Percentiles rank a stretch among this genome's conserved stretches.
These are phyloP conservation scores for Hemistola chrysoprasaria DNA, from an alignment of 2,888 invertebrate species.

Conservation along the genomic window DNA sequence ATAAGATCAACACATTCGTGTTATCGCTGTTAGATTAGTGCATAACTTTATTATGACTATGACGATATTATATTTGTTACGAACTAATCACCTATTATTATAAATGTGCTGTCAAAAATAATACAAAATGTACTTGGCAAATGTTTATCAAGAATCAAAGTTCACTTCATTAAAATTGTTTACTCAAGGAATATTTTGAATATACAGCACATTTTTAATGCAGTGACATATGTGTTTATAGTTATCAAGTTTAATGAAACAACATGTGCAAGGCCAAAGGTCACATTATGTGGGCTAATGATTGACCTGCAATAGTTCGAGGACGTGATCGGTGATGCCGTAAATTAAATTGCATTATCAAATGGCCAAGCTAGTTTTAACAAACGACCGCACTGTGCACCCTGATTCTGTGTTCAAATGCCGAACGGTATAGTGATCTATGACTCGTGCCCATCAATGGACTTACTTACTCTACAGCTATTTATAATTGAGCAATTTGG, in stretches of 20 bases:
- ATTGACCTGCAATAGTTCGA: conserved; percentile 44
- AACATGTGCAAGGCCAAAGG: conserved; percentile 29
- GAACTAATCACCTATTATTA: no score
- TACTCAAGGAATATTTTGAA: not conserved
- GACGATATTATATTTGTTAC: no score
- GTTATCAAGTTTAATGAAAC: not conserved
- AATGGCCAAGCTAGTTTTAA: conserved; percentile 65
- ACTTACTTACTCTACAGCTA: conserved; percentile 40
- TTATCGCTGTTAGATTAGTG: conserved; percentile 32
- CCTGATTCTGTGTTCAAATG: conserved; percentile 46
- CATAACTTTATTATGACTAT: conserved; percentile 1
- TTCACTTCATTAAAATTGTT: conserved; percentile 3
- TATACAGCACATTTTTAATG: not conserved
- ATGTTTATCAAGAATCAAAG: no score
- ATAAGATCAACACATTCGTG: conserved; percentile 57
- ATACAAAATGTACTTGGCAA: no score
- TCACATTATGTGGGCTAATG: conserved; percentile 60
- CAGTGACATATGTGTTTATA: not conserved
- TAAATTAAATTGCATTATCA: conserved; percentile 73
- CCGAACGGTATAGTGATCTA: conserved; percentile 45
- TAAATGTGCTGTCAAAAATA: no score
- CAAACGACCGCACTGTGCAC: conserved; percentile 57
- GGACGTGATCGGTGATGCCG: conserved; percentile 63
- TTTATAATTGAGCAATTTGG: conserved; percentile 32
- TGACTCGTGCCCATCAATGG: conserved; percentile 47